Evolutionary conservation across 1,140 invertebrate species (phyloP).

Genomic region (Anthonomus grandis): DNA sequence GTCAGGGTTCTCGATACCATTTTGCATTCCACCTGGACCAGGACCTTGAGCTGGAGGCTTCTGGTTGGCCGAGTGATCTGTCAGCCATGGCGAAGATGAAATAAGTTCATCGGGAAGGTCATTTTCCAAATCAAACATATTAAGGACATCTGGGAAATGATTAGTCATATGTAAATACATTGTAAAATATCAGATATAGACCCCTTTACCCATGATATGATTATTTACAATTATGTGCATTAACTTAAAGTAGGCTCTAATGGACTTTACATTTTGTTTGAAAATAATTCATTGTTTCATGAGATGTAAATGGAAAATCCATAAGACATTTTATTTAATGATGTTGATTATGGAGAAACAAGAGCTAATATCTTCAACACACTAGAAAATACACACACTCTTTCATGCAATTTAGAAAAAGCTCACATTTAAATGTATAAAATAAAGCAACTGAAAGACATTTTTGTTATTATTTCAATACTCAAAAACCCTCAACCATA

Average conservation of each 20-base stretch:
- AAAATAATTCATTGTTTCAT: too few species aligned
- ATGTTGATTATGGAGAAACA: too few species aligned
- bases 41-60: conserved; percentile 75
- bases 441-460: conserved; percentile 5
- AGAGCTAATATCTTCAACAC: too few species aligned
- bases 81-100: conserved; percentile 60
- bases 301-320: too few species aligned
- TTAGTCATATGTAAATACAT: not conserved
- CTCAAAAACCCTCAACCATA: not conserved
- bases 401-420: conserved; percentile 11
- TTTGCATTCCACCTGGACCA: conserved; percentile 61
- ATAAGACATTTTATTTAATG: too few species aligned
- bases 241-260: too few species aligned
- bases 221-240: too few species aligned
- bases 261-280: too few species aligned
- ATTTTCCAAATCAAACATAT: conserved; percentile 84
- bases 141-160: conserved; percentile 64
- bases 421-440: conserved; percentile 11
- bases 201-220: not conserved
- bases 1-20: conserved; percentile 47
- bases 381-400: too few species aligned
- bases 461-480: not conserved
- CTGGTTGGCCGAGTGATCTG: conserved; percentile 57
- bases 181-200: not conserved
- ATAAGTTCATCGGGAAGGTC: conserved; percentile 90